These are phyloP conservation scores for Rhincodon typus DNA, from an alignment of 2,797 vertebrate species.

Conservation along the genomic window DNA sequence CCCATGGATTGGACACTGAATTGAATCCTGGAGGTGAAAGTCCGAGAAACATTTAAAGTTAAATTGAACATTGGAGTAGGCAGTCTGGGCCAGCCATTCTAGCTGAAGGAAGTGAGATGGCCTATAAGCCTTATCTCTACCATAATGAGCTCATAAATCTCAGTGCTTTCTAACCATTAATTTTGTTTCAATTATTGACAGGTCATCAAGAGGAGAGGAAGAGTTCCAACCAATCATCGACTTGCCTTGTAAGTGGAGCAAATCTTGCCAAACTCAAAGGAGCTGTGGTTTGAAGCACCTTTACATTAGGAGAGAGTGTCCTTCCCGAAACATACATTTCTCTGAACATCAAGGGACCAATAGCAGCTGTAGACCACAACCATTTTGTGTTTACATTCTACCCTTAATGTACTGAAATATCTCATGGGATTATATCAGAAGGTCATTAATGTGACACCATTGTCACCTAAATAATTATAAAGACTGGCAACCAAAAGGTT, in stretches of 20 bases:
- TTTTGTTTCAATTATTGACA: constrained; percentile 12
- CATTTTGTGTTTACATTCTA: background rate
- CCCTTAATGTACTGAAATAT: background rate
- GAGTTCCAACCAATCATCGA: background rate
- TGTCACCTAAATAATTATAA: background rate
- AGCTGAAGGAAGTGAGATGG: background rate
- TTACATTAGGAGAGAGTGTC: background rate
- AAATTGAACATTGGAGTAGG: background rate
- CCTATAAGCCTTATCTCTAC: background rate
- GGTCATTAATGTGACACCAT: background rate
- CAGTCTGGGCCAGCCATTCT: background rate
- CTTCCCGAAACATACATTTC: background rate
- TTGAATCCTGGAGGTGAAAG: background rate
- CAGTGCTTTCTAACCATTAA: background rate
- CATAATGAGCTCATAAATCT: background rate
- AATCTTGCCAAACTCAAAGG: background rate
- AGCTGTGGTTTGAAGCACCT: background rate
- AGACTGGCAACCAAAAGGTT: background rate
- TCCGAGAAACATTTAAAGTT: background rate
- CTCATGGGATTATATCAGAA: background rate
- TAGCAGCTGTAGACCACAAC: background rate
- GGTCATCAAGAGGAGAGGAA: background rate
- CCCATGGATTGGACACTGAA: background rate
- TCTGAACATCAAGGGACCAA: background rate
- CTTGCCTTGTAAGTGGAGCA: constrained; percentile 8